Evolutionary conservation across 2,797 vertebrate genomes (phyloP), one percentile per base, ranked within the genome.

Genomic region (Cyclura pinguis): DNA sequence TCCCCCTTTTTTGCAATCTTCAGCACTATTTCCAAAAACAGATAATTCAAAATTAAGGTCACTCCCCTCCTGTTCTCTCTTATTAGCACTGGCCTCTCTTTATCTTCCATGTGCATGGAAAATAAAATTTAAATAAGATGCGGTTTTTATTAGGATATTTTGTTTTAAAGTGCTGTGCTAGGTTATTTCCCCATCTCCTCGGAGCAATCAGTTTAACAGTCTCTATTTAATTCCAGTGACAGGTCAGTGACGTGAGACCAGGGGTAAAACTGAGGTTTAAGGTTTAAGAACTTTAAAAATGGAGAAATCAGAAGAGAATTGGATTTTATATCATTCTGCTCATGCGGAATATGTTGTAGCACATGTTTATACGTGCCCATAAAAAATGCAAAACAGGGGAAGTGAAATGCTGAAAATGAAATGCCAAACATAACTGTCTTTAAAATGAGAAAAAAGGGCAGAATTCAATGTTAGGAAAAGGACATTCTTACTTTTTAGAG

Each of bases 31-130:
- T 96, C 90, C 91, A 88, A 96, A 96, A 88, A 91, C 80, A 91
- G 94, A 96, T 94, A 89, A 94, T 93, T 87, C 0, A 27, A 95
- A 95, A 96, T 96, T 96, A 94, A 95, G 95, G 91, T 95, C 91
- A 83, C 90, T 94, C 84, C 89, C 86, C 92, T 73, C 50, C 27
- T 24, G 52, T 73, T 47, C 57, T 87, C 85, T 91, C 94, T 95
- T 93, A 94, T 96, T 94, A 95, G 57, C 88, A 0, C 6, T 85
- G 92, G 92, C 89, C 92, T 88, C 59, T 76, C 95, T 91, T 90
- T 18, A 1, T 80, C 69, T 94, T 94, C 93, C 92, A 85, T 87
- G 92, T 89, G 91, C 93, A 90, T 62, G 93, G 85, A 89, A 94
- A 93, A 94, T 94, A 93, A 96, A 95, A 96, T 94, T 93, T 91